Evolutionary conservation across 2,888 invertebrate genomes (phyloP).

Genomic region (Crocallis elinguaria): DNA sequence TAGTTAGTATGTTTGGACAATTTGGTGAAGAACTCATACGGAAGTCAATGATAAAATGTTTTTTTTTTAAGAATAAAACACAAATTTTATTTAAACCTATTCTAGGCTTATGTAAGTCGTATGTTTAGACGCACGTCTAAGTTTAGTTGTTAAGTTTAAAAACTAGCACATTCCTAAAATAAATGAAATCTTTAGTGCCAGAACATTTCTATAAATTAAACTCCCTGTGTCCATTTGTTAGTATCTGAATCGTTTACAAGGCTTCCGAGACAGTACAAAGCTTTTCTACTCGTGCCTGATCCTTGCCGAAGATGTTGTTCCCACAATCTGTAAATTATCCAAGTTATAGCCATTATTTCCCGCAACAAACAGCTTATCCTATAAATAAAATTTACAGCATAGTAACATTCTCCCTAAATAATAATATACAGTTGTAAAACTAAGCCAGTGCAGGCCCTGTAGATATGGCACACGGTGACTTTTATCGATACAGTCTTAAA

Average conservation of each 20-base stretch:
- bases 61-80: too few relatives aligned
- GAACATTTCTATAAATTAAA: neutral
- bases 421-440: slow-evolving; percentile 13
- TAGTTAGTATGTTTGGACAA: too few relatives aligned
- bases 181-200: too few relatives aligned
- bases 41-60: too few relatives aligned
- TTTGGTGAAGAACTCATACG: too few relatives aligned
- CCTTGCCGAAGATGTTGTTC: neutral
- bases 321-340: neutral
- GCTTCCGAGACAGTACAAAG: neutral
- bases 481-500: too few relatives aligned
- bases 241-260: neutral
- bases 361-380: neutral
- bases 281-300: neutral
- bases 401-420: slow-evolving; percentile 7
- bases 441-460: slow-evolving; percentile 7
- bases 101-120: too few relatives aligned
- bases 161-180: too few relatives aligned
- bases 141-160: too few relatives aligned
- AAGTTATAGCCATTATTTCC: neutral
- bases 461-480: too few relatives aligned
- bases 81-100: too few relatives aligned
- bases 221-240: neutral
- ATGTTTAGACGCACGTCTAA: too few relatives aligned
- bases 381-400: slow-evolving; percentile 13